phyloP scores from a whole-genome alignment of 1,140 invertebrate species.

The Dendrolimus kikuchii region DNA sequence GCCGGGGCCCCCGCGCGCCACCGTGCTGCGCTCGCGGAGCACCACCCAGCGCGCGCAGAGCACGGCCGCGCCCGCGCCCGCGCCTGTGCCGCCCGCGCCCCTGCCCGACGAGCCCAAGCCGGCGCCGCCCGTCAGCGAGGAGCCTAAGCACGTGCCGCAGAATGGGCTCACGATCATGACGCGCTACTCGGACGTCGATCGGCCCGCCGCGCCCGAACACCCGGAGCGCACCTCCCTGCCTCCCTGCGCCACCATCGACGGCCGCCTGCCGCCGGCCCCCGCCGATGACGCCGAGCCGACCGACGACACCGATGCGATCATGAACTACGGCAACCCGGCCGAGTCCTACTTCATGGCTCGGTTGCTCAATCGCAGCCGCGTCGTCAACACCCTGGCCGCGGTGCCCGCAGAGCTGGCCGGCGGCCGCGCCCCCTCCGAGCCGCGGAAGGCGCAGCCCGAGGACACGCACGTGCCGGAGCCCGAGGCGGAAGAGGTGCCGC shows the following conservation, averaged over 20 bases:
- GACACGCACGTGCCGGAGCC: constrained; percentile 25
- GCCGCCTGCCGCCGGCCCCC: constrained; percentile 28
- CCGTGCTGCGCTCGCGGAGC: constrained; percentile 73
- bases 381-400: constrained; percentile 54
- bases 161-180: constrained; percentile 64
- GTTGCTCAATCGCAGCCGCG: constrained; percentile 46
- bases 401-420: constrained; percentile 52
- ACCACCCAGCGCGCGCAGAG: constrained; percentile 24
- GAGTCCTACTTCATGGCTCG: constrained; percentile 67
- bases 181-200: constrained; percentile 50
- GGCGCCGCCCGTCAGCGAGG: constrained; percentile 12
- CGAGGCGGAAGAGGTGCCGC: constrained; percentile 10
- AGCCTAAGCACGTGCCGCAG: constrained; percentile 32
- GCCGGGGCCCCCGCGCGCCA: constrained; percentile 83
- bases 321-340: constrained; percentile 65
- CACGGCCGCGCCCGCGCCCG: constrained; percentile 15
- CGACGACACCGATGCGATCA: constrained; percentile 36
- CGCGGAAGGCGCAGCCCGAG: constrained; percentile 25
- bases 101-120: constrained; percentile 20
- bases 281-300: constrained; percentile 9
- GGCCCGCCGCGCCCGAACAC: constrained; percentile 11
- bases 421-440: constrained; percentile 13
- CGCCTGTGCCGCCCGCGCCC: constrained; percentile 12
- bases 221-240: constrained; percentile 8
- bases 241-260: constrained; percentile 24